Conservation (phyloP, 2,113 vertebrate species). For the Cavia porcellus region DNA sequence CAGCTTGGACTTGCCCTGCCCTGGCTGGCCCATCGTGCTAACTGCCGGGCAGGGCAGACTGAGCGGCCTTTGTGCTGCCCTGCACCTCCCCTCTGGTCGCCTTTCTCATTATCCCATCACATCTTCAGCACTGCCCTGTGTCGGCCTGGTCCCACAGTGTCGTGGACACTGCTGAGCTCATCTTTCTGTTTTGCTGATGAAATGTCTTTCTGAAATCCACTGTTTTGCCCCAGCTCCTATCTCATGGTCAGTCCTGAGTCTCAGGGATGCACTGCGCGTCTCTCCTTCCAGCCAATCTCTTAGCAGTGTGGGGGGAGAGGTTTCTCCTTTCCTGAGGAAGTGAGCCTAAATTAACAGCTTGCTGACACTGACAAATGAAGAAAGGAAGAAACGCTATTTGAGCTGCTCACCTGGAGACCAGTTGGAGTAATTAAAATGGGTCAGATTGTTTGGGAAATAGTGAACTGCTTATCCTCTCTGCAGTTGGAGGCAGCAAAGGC, state of each 20-base stretch:
- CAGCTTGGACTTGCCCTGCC: neutral
- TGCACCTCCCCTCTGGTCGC: neutral
- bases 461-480: conserved; percentile 19
- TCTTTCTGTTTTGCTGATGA: neutral
- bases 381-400: neutral
- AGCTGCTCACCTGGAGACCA: neutral
- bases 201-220: neutral
- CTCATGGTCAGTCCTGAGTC: neutral
- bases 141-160: neutral
- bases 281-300: neutral
- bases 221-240: neutral
- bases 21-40: neutral
- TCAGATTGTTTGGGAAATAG: neutral
- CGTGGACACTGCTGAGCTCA: neutral
- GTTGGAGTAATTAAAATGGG: neutral
- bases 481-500: neutral
- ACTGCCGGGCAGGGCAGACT: neutral
- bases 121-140: neutral
- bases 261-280: neutral
- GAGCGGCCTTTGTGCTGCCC: neutral
- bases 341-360: neutral
- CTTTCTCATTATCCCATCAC: neutral
- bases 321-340: neutral
- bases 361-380: neutral
- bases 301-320: neutral